Evolutionary conservation across 2,113 vertebrate genomes (phyloP).

Genomic region (Sorex araneus): DNA sequence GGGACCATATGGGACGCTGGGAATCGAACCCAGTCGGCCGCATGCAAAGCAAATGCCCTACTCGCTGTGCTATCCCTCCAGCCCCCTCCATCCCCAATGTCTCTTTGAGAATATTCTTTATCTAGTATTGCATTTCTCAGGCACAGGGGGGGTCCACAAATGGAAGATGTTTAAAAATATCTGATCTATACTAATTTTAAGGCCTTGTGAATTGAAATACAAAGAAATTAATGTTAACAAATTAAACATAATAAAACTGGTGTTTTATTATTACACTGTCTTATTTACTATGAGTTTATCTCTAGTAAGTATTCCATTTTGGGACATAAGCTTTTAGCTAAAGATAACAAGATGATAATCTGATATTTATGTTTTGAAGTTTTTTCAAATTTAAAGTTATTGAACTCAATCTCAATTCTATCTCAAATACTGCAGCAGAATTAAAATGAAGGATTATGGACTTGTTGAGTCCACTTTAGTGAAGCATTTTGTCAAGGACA

Average conservation of each 20-base stretch:
- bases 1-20: too few species aligned
- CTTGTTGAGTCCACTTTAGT: slow-evolving; percentile 30
- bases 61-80: too few species aligned
- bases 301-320: slow-evolving; percentile 7
- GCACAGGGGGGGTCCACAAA: too few species aligned
- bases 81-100: too few species aligned
- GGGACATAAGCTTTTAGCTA: slow-evolving; percentile 24
- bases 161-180: too few species aligned
- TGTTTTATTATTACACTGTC: slow-evolving; percentile 1
- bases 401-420: neutral
- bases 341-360: neutral
- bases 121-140: too few species aligned
- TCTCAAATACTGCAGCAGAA: slow-evolving; percentile 36
- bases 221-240: slow-evolving; percentile 48
- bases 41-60: too few species aligned
- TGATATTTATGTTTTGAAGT: neutral
- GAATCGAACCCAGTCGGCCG: too few species aligned
- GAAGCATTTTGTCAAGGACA: neutral
- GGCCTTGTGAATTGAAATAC: neutral
- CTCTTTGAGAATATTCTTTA: too few species aligned
- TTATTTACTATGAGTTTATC: neutral
- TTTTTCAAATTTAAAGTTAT: neutral
- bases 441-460: slow-evolving; percentile 40
- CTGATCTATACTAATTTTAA: too few species aligned
- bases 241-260: neutral